phyloP scores from a whole-genome alignment of 2,888 invertebrate species.

The Gandaritis pyraliata region DNA sequence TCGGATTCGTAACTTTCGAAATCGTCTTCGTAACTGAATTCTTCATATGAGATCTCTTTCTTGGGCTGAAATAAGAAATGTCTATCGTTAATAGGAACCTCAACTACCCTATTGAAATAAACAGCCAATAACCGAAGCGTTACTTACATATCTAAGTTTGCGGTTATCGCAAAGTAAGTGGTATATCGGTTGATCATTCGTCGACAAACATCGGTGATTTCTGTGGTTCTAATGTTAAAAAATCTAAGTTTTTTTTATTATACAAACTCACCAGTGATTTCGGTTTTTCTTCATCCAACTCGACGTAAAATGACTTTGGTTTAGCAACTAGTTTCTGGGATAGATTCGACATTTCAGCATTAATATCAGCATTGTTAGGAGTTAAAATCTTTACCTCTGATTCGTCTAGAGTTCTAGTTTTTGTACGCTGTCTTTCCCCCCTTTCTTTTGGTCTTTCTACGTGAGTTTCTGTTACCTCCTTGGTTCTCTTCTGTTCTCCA shows the following conservation, averaged over 20 bases:
- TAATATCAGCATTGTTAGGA: constrained; percentile 64
- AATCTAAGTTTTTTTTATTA: no score
- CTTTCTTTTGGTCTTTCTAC: constrained; percentile 5
- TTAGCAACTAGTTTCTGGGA: constrained; percentile 61
- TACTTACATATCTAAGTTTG: no score
- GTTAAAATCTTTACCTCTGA: constrained; percentile 72
- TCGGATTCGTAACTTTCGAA: constrained; percentile 82
- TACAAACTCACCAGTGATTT: constrained; percentile 47
- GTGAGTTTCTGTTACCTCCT: constrained; percentile 37
- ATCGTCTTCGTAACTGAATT: constrained; percentile 78
- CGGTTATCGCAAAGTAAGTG: no score
- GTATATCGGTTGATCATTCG: no score
- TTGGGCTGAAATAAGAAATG: constrained; percentile 34
- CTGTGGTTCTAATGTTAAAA: no score
- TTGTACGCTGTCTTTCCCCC: constrained; percentile 58
- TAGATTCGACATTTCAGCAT: constrained; percentile 68
- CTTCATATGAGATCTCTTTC: constrained; percentile 59
- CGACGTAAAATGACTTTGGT: constrained; percentile 74
- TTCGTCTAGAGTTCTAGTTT: constrained; percentile 75
- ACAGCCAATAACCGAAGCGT: no score
- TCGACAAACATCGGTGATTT: no score
- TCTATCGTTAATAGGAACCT: not conserved
- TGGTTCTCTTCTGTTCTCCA: constrained; percentile 25
- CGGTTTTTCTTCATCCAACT: constrained; percentile 56
- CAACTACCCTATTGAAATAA: no score